Base-by-base conservation (phyloP, 2,888 invertebrate genomes). In the Bugula neritina region DNA sequence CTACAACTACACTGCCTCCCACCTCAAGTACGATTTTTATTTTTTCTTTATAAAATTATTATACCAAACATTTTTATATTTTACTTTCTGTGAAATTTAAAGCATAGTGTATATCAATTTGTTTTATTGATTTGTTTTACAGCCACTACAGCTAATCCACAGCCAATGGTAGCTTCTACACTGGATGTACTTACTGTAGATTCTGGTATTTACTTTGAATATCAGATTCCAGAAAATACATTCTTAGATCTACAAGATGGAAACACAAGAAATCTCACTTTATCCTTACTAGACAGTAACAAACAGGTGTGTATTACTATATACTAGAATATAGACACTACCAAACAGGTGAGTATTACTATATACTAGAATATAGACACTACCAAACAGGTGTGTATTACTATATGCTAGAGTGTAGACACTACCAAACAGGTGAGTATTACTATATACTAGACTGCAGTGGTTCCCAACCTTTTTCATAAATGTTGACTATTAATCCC, bases 121-220 rank as follows among this genome's bases (percentile, higher is more conserved):
- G 5, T 10, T 43, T 43, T 17, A 43, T 17, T n/a, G n/a, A n/a
- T 43, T 43, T 43, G 17, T 43, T 5, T 43, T 43, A 43, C 43
- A 43, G 17, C 34, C 10, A 31, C 31, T 13, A 63, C 63, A 34
- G 31, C 63, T 31, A 31, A 63, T n/a, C 63, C 63, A 17, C 13
- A 25, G 31, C 63, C 63, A 27, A 63, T 63, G 34, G 63, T 63
- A 13, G 17, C 31, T 2, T 63, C 63, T n/a, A 13, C 63, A 25
- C 31, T 63, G 13, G 17, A 13, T n/a, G 31, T 27, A 10, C 27
- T 63, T 13, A 63, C 63, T 13, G 63, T 63, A 5, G 31, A n/a
- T 34, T 63, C 63, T n/a, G 63, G 63, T 63, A 31, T 63, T 25
- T 63, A 63, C 31, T 63, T 63, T 63, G 63, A 63, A 63, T 63